These are phyloP conservation scores for Polydrusus pterygomalis DNA, from an alignment of 2,888 invertebrate genomes.

Conservation along the genomic window DNA sequence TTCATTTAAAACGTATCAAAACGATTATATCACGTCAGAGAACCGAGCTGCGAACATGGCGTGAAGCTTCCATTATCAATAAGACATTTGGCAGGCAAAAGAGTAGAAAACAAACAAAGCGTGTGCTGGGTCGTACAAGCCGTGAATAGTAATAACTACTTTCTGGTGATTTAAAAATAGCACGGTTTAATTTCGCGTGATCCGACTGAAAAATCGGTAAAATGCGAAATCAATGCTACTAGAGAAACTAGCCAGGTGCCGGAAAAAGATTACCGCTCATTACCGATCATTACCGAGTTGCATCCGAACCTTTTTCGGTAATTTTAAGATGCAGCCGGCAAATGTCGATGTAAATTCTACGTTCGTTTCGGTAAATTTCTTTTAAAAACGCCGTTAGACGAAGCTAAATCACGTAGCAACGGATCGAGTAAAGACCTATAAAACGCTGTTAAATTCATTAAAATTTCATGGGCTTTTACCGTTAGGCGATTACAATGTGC, in stretches of 20 bases:
- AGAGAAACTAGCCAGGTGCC: conserved; percentile 45
- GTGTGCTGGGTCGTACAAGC: conserved; percentile 51
- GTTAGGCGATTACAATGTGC: too few relatives aligned
- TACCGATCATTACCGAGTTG: conserved; percentile 38
- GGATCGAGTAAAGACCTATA: conserved; percentile 10
- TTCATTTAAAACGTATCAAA: conserved; percentile 38
- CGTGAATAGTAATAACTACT: conserved; percentile 51
- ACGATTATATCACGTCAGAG: conserved; percentile 40
- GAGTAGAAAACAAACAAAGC: conserved; percentile 47
- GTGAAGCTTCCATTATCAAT: conserved; percentile 47
- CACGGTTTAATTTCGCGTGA: conserved; percentile 53
- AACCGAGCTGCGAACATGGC: conserved; percentile 32
- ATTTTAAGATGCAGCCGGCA: conserved; percentile 31
- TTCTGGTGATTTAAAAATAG: conserved; percentile 51
- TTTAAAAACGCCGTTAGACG: conserved; percentile 21
- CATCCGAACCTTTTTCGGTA: conserved; percentile 25
- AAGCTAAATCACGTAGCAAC: not conserved
- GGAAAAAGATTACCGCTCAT: conserved; percentile 42
- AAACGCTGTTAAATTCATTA: conserved; percentile 12
- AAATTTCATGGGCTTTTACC: not conserved
- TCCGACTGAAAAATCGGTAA: conserved; percentile 30
- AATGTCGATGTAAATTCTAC: conserved; percentile 26
- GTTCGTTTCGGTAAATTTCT: conserved; percentile 17
- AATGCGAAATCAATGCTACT: conserved; percentile 36
- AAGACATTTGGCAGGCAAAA: conserved; percentile 50